A percentile compares a stretch with the other conserved stretches of the same genome.
Evolutionary conservation across 2,797 vertebrate species (phyloP).

Genomic region (Peromyscus eremicus): DNA sequence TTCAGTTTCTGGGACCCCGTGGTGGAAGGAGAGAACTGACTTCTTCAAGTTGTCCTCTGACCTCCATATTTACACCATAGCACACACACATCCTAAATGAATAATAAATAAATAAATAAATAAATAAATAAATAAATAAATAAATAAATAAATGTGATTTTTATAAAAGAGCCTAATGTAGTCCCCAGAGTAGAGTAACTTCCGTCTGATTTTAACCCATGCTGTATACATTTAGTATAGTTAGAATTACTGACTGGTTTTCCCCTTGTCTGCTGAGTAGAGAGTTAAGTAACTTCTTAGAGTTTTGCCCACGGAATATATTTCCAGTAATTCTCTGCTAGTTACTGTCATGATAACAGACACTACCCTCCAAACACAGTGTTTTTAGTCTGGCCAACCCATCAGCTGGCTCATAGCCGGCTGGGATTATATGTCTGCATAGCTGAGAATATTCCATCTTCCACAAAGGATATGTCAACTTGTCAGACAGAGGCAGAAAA

Average conservation of each 20-base stretch:
- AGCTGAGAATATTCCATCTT: conserved; percentile 41
- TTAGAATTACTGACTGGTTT: neutral
- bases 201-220: neutral
- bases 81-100: neutral
- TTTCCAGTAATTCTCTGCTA: conserved; percentile 21
- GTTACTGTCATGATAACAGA: neutral
- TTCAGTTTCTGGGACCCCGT: neutral
- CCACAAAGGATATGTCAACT: neutral
- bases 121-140: neutral
- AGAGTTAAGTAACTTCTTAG: conserved; percentile 10
- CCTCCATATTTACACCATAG: neutral
- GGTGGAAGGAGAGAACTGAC: neutral
- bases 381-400: neutral
- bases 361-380: neutral
- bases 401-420: neutral
- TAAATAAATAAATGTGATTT: neutral
- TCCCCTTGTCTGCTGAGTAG: neutral
- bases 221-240: neutral
- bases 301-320: neutral
- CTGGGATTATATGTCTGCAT: neutral
- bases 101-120: neutral
- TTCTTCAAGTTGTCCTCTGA: neutral
- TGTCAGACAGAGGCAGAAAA: neutral
- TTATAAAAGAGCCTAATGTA: neutral
- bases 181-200: neutral